Evolutionary conservation across 2,888 invertebrate species (phyloP).

Genomic region (Sialis fuliginosa): DNA sequence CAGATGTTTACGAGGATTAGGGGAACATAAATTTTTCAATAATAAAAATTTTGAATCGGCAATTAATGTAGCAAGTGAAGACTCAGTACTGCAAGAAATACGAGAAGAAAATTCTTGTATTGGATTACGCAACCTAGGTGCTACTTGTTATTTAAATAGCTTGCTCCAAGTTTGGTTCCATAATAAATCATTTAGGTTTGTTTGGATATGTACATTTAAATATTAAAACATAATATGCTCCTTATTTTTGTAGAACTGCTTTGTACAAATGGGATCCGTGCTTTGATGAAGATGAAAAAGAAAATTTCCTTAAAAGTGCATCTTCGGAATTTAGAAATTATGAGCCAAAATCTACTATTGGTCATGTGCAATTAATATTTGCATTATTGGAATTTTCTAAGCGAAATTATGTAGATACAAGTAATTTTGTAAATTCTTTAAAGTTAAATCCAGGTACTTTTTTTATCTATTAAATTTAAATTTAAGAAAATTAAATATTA

Average conservation of each 20-base stretch:
- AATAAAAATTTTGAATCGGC: conserved; percentile 24
- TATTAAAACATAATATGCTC: conserved; percentile 5
- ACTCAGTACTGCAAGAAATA: conserved; percentile 21
- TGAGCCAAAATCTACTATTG: conserved; percentile 27
- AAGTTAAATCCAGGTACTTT: conserved; percentile 28
- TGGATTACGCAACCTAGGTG: conserved; percentile 42
- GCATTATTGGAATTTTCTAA: conserved; percentile 36
- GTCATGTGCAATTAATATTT: conserved; percentile 39
- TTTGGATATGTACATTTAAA: neutral
- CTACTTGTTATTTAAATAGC: conserved; percentile 47
- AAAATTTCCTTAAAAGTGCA: conserved; percentile 14
- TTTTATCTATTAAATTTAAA: neutral
- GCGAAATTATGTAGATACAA: conserved; percentile 33
- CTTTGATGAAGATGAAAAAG: conserved; percentile 23
- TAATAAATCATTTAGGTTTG: conserved; percentile 32
- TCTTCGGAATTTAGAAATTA: conserved; percentile 15
- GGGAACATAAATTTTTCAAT: conserved; percentile 35
- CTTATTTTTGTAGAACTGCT: conserved; percentile 25
- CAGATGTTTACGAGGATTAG: conserved; percentile 35
- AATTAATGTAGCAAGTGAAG: conserved; percentile 17
- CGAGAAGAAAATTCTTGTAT: conserved; percentile 30
- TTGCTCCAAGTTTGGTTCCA: conserved; percentile 44
- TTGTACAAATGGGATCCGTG: conserved; percentile 35
- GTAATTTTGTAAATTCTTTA: conserved; percentile 33
- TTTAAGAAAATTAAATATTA: neutral